Percentiles rank a stretch among this genome's conserved stretches.
Conservation (phyloP, 2,797 vertebrate species). For the Oreochromis grahami region DNA sequence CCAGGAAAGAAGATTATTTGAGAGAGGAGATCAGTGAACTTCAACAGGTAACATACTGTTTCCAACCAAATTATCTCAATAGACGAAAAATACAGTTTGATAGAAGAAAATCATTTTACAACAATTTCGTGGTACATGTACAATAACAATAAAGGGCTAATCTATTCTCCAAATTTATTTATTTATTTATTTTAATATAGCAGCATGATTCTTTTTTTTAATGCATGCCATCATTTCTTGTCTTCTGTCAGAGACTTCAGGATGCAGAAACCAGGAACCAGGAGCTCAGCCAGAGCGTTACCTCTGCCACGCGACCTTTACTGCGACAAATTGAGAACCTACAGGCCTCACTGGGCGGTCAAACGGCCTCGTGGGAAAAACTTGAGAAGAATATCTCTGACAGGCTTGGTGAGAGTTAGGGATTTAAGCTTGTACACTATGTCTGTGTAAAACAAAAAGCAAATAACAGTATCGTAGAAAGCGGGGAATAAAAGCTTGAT, state of each 20-base stretch:
- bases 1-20: slow-evolving; percentile 94
- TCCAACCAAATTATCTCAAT: not conserved
- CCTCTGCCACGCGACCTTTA: slow-evolving; percentile 90
- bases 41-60: slow-evolving; percentile 81
- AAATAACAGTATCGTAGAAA: not conserved
- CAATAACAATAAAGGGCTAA: not conserved
- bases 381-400: slow-evolving; percentile 95
- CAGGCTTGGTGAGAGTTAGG: slow-evolving; percentile 83
- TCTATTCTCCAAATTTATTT: no score
- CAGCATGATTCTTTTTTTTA: not conserved
- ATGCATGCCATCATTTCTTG: not conserved
- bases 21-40: slow-evolving; percentile 94
- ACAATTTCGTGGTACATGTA: not conserved
- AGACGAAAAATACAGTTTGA: not conserved
- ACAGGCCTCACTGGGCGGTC: slow-evolving; percentile 89
- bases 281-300: slow-evolving; percentile 93
- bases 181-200: not conserved
- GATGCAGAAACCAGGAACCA: slow-evolving; percentile 94
- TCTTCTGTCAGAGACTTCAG: slow-evolving; percentile 84
- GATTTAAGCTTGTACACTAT: not conserved
- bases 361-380: slow-evolving; percentile 93
- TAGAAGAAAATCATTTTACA: not conserved
- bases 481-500: not conserved
- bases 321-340: slow-evolving; percentile 96
- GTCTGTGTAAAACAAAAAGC: not conserved